These are phyloP conservation scores for Hippocampus comes DNA, from an alignment of 2,113 vertebrate species.

Conservation along the genomic window DNA sequence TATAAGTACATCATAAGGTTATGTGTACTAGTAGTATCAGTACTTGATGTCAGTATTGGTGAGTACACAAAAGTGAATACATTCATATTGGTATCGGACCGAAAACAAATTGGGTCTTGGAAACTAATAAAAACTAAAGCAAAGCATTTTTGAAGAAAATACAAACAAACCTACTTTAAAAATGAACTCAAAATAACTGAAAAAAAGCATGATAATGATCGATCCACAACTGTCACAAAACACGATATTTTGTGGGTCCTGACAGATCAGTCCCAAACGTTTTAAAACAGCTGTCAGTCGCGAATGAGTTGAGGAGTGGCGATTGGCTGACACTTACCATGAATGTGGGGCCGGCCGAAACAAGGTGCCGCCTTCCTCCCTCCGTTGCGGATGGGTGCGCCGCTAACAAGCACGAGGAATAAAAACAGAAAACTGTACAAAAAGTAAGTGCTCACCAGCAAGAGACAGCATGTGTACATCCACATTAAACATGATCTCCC, in stretches of 20 bases:
- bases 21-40: too few species aligned
- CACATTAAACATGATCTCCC: slow-evolving; percentile 69
- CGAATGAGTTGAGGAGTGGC: not conserved
- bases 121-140: too few species aligned
- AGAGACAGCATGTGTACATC: slow-evolving; percentile 67
- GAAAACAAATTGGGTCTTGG: too few species aligned
- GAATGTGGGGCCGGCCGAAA: slow-evolving; percentile 22
- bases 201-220: too few species aligned
- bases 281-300: not conserved
- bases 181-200: too few species aligned
- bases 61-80: too few species aligned
- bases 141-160: too few species aligned
- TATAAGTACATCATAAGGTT: too few species aligned
- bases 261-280: slow-evolving; percentile 13
- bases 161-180: too few species aligned
- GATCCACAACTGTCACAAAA: not conserved
- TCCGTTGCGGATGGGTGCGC: slow-evolving; percentile 39
- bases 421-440: slow-evolving; percentile 66
- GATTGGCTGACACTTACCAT: slow-evolving; percentile 39
- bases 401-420: slow-evolving; percentile 48
- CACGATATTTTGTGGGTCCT: not conserved
- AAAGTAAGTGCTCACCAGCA: slow-evolving; percentile 73
- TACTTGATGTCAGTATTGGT: too few species aligned
- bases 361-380: not conserved
- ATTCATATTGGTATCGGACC: too few species aligned